Conservation (phyloP, 2,888 invertebrate genomes). For the Andrena dorsata region DNA sequence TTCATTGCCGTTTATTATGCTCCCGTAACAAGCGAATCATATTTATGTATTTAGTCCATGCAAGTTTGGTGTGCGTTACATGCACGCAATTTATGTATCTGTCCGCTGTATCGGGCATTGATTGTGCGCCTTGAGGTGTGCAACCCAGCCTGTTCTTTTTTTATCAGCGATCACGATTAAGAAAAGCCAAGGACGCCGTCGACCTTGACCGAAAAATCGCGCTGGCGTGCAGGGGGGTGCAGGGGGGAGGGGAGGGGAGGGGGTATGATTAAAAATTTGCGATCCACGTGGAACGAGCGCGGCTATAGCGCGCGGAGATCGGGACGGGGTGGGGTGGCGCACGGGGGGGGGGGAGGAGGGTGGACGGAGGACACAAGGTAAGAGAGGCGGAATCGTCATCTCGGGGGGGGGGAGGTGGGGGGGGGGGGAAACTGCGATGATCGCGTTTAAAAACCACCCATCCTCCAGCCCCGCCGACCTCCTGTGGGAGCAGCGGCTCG, state of each 20-base stretch:
- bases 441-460: background rate
- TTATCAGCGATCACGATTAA: conserved; percentile 62
- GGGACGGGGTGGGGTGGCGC: too few species aligned
- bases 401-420: too few species aligned
- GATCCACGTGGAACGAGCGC: conserved; percentile 35
- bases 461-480: conserved; percentile 9
- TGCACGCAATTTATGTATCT: conserved; percentile 65
- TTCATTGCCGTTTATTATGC: conserved; percentile 46
- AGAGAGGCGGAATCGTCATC: conserved; percentile 8
- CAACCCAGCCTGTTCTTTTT: conserved; percentile 49
- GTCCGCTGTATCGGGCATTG: conserved; percentile 50
- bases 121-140: conserved; percentile 52
- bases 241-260: background rate
- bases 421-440: background rate
- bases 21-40: conserved; percentile 49
- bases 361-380: background rate
- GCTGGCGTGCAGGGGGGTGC: background rate
- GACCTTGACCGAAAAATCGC: conserved; percentile 73
- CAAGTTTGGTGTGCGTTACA: conserved; percentile 58
- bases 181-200: conserved; percentile 57
- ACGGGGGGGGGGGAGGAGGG: background rate
- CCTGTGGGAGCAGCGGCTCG: conserved; percentile 33
- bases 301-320: background rate
- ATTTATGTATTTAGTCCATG: conserved; percentile 60
- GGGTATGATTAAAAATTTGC: conserved; percentile 54